Conservation (phyloP, 2,888 invertebrate genomes). For the Ochropleura leucogaster region DNA sequence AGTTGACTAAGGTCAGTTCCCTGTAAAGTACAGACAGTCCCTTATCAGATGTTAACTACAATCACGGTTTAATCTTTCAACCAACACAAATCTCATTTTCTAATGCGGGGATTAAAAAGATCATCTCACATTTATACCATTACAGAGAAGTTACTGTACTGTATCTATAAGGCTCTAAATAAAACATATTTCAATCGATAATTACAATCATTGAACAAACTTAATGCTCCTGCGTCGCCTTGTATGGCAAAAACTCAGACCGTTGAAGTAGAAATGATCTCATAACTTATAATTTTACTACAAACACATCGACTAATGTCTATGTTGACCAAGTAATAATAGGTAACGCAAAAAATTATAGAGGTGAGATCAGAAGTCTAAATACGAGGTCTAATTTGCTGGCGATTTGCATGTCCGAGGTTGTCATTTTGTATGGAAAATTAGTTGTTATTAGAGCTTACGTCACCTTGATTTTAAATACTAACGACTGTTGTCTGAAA, state of each 20-base stretch:
- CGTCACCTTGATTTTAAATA: conserved; percentile 36
- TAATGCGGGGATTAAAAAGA: no score
- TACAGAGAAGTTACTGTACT: neutral
- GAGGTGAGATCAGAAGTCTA: conserved; percentile 40
- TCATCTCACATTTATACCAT: neutral
- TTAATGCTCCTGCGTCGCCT: conserved; percentile 25
- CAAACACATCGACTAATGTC: conserved; percentile 48
- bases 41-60: neutral
- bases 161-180: neutral
- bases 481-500: conserved; percentile 21
- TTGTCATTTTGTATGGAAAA: conserved; percentile 36
- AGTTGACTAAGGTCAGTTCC: neutral
- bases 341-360: conserved; percentile 35
- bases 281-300: conserved; percentile 59
- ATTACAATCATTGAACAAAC: conserved; percentile 14
- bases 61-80: neutral
- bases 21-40: neutral
- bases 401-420: conserved; percentile 23
- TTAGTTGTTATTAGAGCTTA: conserved; percentile 31
- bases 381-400: conserved; percentile 24
- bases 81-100: neutral
- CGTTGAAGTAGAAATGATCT: conserved; percentile 40
- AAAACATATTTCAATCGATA: conserved; percentile 1
- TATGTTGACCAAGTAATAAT: conserved; percentile 46
- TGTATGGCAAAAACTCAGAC: conserved; percentile 49